Percentiles rank a stretch among this genome's conserved stretches.
phyloP scores from a whole-genome alignment of 2,797 vertebrate species.

The Oreortyx pictus region DNA sequence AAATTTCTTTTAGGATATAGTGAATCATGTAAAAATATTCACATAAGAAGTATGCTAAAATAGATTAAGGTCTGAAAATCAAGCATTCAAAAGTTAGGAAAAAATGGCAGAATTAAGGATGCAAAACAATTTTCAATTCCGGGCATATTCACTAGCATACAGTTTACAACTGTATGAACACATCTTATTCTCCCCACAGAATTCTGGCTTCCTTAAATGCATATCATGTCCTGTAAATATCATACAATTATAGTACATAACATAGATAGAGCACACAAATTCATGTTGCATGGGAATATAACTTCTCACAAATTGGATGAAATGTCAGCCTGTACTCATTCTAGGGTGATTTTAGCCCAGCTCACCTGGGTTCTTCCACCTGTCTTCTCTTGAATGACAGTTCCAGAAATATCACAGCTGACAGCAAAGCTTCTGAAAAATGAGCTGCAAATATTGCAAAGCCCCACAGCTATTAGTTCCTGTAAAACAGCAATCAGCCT shows the following conservation, averaged over 20 bases:
- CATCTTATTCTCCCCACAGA: not conserved
- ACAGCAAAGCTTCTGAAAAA: slow-evolving; percentile 75
- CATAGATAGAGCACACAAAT: not conserved
- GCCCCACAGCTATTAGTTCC: slow-evolving; percentile 74
- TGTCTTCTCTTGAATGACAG: slow-evolving; percentile 74
- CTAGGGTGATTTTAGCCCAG: not conserved
- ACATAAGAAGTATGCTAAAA: not conserved
- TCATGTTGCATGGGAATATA: not conserved
- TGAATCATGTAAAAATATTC: not conserved
- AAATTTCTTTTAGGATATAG: not conserved
- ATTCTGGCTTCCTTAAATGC: not conserved
- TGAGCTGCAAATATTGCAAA: slow-evolving; percentile 76
- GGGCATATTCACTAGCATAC: not conserved
- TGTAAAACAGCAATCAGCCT: slow-evolving; percentile 21
- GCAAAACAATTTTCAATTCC: not conserved
- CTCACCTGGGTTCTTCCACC: slow-evolving; percentile 79
- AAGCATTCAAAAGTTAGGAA: not conserved
- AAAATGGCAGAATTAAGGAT: not conserved
- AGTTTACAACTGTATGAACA: not conserved
- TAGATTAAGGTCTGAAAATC: not conserved
- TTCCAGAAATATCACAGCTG: slow-evolving; percentile 67
- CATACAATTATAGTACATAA: not conserved
- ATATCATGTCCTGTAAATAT: not conserved
- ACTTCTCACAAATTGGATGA: not conserved
- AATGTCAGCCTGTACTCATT: not conserved